Evolutionary conservation across 2,888 invertebrate genomes (phyloP).

Genomic region (Chrysodeixis includens): DNA sequence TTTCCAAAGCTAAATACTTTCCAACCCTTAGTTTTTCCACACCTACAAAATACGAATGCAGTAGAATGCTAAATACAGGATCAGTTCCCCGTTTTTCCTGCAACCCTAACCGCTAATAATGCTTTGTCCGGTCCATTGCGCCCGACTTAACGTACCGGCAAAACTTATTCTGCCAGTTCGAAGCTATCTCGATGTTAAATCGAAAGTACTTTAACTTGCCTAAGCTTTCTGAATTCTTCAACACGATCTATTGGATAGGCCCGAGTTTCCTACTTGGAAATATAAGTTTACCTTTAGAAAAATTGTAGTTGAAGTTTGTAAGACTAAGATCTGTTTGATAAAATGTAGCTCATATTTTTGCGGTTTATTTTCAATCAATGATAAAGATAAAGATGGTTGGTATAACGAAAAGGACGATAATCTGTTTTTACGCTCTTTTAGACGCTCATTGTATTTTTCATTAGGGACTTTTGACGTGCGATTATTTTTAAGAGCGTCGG

Average conservation of each 20-base stretch:
- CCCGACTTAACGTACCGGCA: constrained; percentile 46
- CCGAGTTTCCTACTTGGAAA: not conserved
- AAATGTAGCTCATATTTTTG: too few species aligned
- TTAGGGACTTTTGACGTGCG: too few species aligned
- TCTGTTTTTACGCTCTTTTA: too few species aligned
- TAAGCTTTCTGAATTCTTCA: constrained; percentile 19
- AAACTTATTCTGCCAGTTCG: constrained; percentile 54
- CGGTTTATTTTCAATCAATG: too few species aligned
- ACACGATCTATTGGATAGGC: constrained; percentile 7
- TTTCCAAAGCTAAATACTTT: not conserved
- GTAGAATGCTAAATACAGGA: constrained; percentile 46
- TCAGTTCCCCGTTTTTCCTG: constrained; percentile 53
- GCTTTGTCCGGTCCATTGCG: constrained; percentile 60
- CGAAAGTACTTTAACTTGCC: constrained; percentile 18
- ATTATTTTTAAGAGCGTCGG: too few species aligned
- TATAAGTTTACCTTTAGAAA: not conserved
- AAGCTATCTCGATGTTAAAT: constrained; percentile 39
- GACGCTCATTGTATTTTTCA: too few species aligned
- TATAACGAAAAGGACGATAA: too few species aligned
- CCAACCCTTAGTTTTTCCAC: not conserved
- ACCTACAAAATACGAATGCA: constrained; percentile 41
- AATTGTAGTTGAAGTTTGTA: not conserved
- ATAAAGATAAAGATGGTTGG: too few species aligned
- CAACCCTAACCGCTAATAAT: constrained; percentile 67
- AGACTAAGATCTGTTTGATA: not conserved